A percentile compares a stretch with the other conserved stretches of the same genome.
Conservation (phyloP, 1,140 invertebrate genomes). For the Brachionus paranguensis region DNA sequence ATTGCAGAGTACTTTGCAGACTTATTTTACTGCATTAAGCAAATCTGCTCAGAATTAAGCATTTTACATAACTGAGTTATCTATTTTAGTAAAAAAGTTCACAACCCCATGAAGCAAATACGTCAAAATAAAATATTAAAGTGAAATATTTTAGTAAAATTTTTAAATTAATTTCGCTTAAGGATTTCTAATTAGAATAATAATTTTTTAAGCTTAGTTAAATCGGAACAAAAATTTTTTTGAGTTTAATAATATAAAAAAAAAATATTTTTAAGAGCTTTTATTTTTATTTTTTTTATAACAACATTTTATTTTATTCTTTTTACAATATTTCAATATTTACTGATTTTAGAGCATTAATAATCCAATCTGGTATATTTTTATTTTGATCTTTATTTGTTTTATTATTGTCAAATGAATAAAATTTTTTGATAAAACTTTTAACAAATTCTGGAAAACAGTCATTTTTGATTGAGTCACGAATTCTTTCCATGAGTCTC, state of each 20-base stretch:
- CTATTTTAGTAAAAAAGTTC: too few species aligned
- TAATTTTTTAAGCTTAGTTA: neutral
- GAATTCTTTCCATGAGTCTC: slow-evolving; percentile 34
- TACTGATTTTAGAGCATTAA: slow-evolving; percentile 15
- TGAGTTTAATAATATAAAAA: neutral
- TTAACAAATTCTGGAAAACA: slow-evolving; percentile 13
- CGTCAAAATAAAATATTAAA: too few species aligned
- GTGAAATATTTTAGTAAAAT: too few species aligned
- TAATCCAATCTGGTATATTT: slow-evolving; percentile 28
- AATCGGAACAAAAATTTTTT: neutral
- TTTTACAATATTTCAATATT: slow-evolving; percentile 32
- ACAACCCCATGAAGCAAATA: too few species aligned
- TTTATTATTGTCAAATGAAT: neutral
- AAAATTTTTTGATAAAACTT: slow-evolving; percentile 12
- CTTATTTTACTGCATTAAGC: too few species aligned
- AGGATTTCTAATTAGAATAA: too few species aligned
- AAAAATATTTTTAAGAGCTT: neutral
- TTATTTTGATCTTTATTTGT: neutral
- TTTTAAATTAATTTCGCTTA: too few species aligned
- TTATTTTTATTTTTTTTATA: neutral
- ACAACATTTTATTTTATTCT: neutral
- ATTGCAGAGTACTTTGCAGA: too few species aligned
- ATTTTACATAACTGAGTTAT: too few species aligned
- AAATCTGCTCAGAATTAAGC: too few species aligned
- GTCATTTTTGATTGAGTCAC: slow-evolving; percentile 10